Percentiles rank a stretch among this genome's conserved stretches.
Evolutionary conservation across 2,888 invertebrate genomes (phyloP).

Genomic region (Aphodius sticticus): DNA sequence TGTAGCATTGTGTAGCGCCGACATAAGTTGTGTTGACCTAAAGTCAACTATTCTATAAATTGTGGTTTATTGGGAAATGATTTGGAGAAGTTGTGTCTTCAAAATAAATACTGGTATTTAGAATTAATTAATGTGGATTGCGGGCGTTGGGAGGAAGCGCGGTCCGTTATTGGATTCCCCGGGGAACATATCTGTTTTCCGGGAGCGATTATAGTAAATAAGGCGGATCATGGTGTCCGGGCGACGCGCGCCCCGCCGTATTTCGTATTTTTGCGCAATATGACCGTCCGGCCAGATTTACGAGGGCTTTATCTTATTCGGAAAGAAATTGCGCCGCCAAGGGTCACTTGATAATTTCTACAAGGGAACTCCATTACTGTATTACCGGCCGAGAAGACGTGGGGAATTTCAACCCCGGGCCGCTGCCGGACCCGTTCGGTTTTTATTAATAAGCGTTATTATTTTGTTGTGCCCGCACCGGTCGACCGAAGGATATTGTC

Average conservation of each 20-base stretch:
- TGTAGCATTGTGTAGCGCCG: too few species aligned
- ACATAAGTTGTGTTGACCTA: too few species aligned
- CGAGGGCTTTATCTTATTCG: conserved; percentile 37
- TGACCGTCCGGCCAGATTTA: conserved; percentile 12
- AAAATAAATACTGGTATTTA: conserved; percentile 16
- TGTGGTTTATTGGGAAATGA: conserved; percentile 11
- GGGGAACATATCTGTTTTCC: conserved; percentile 20
- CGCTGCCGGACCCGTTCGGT: conserved; percentile 6
- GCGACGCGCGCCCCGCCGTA: not conserved
- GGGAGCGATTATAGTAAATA: conserved; percentile 16
- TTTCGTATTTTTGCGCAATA: conserved; percentile 14
- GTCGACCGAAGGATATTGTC: too few species aligned
- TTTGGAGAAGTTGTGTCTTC: conserved; percentile 20
- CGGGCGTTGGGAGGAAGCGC: not conserved
- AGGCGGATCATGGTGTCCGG: conserved; percentile 10
- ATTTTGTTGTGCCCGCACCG: too few species aligned
- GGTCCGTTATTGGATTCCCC: not conserved
- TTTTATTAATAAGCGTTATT: conserved; percentile 14
- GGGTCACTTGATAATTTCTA: conserved; percentile 40
- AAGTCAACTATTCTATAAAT: not conserved
- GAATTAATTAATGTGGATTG: conserved; percentile 20
- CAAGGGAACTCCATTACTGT: conserved; percentile 42
- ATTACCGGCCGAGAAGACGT: conserved; percentile 26
- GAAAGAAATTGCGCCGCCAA: conserved; percentile 34
- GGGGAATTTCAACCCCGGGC: not conserved